Percentiles rank a stretch among this genome's conserved stretches.
Evolutionary conservation across 2,797 vertebrate genomes (phyloP).

Genomic region (Cynopterus sphinx): DNA sequence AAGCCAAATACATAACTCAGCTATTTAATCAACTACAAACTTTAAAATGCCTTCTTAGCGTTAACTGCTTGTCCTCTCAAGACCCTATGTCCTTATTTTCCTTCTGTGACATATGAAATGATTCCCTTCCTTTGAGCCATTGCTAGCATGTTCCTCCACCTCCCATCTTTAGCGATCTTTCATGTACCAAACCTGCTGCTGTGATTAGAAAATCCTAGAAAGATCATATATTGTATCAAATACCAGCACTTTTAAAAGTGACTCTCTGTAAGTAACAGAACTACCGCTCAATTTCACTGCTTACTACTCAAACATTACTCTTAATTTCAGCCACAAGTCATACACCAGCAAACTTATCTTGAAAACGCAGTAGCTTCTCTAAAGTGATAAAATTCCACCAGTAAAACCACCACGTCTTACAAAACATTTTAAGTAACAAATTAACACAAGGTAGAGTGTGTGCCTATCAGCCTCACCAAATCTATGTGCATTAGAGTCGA

Average conservation of each 20-base stretch:
- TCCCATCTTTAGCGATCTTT: neutral
- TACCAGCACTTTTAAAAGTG: neutral
- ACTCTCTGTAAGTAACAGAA: neutral
- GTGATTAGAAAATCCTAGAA: slow-evolving; percentile 1
- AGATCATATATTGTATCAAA: neutral
- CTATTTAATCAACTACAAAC: neutral
- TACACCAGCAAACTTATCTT: neutral
- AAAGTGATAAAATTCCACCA: slow-evolving; percentile 10
- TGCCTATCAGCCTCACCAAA: neutral
- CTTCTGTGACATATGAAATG: neutral
- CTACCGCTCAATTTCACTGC: neutral
- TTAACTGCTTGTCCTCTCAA: neutral
- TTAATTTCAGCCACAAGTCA: slow-evolving; percentile 16
- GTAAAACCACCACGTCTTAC: neutral
- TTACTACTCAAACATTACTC: neutral
- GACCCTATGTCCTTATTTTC: neutral
- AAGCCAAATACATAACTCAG: neutral
- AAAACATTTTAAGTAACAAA: slow-evolving; percentile 35
- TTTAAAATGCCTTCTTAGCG: neutral
- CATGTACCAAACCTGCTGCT: neutral
- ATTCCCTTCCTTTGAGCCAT: neutral
- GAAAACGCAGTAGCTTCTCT: slow-evolving; percentile 13
- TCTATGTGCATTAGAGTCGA: neutral
- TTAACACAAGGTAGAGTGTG: neutral
- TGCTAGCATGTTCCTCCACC: neutral